phyloP scores from a whole-genome alignment of 2,888 invertebrate species.

The Eilema depressum region DNA sequence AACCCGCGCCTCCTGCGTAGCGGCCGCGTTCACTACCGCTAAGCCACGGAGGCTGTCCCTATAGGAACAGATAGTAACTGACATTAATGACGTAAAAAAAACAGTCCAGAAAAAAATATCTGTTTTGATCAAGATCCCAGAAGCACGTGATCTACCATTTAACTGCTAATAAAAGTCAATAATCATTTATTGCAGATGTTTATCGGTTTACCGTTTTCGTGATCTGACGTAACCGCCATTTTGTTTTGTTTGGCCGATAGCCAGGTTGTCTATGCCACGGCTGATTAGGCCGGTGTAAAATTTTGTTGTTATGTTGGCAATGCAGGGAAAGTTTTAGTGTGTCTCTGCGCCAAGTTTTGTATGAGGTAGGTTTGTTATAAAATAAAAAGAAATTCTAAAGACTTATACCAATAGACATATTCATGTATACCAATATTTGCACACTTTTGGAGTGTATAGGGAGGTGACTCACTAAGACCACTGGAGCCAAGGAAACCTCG shows the following conservation, averaged over 20 bases:
- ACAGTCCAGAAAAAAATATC: neutral
- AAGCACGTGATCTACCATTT: constrained; percentile 29
- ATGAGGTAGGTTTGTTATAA: neutral
- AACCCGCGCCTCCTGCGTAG: no score
- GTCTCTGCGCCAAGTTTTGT: constrained; percentile 1
- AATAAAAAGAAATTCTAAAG: no score
- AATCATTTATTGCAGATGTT: constrained; percentile 41
- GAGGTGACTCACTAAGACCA: no score
- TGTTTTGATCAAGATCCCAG: neutral
- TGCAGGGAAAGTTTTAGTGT: constrained; percentile 6
- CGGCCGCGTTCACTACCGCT: no score
- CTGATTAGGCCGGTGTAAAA: constrained; percentile 25
- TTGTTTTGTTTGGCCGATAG: constrained; percentile 45
- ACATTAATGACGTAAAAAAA: neutral
- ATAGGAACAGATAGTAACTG: neutral
- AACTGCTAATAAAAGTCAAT: constrained; percentile 42
- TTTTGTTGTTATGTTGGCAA: constrained; percentile 18
- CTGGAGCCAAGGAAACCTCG: no score
- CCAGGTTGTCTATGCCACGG: constrained; percentile 43
- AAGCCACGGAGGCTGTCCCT: no score
- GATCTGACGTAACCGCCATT: constrained; percentile 52
- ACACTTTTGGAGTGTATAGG: no score
- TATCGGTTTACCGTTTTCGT: constrained; percentile 37
- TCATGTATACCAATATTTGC: no score
- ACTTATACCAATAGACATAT: no score